Evolutionary conservation across 1,140 invertebrate species (phyloP), one percentile per base, ranked within the genome.

Genomic region (Drosophila pandora): DNA sequence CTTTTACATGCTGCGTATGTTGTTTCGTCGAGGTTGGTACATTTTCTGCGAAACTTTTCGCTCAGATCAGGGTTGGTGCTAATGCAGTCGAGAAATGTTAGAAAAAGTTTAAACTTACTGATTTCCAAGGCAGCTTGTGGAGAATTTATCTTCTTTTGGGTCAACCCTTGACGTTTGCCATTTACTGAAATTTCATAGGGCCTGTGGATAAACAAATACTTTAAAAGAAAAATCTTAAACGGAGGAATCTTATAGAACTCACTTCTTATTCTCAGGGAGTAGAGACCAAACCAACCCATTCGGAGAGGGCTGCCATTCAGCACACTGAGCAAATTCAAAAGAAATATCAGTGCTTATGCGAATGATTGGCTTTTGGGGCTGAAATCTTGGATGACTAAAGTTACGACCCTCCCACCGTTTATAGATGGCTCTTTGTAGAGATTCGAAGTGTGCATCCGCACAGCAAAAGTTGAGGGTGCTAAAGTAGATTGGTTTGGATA

Each of bases 161-260:
- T 97, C 10, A 95, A 92, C 2, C 97, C 97, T 92, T 96, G 95
- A 69, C 95, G 96, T 80, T 93, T 94, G 28, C 97, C 97, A 90
- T 96, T 94, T 0, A 97, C 95, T 47, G 94, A 93, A 12, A 97
- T 94, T 93, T 98, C 96, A 30, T 93, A 90, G 30, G 93, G 68
- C 43, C 95, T 96, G 63, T 3, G n/a, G 5, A 7, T 6, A 21
- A 64, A 39, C 28, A 34, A 96, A 93, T 92, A 97, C 95, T 47
- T 1, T 2, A 2, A 28, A 6, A 43, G 39, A 3, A 3, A 30
- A 93, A 87, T 28, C 25, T 28, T 34, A 92, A 37, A 12, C 12
- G 8, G 8, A 6, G 45, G 93, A 59, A 60, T 78, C 49, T 72
- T 43, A 8, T 6, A 39, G 23, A 22, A 49, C 67, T 59, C 54